Conservation (phyloP, 1,140 invertebrate genomes). For the Coelopa frigida region DNA sequence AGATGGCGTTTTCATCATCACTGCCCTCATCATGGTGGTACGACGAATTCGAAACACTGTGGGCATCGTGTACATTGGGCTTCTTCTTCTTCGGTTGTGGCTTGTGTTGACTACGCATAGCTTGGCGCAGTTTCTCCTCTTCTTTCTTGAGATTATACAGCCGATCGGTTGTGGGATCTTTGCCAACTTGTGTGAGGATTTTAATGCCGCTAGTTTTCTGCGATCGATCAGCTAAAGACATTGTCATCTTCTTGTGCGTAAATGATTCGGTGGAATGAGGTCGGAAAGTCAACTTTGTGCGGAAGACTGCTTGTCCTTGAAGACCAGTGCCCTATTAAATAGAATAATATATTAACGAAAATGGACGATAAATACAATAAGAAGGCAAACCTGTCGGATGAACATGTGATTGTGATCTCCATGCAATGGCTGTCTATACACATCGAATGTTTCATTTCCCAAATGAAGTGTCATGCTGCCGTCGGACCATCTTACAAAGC, state of each 20-base stretch:
- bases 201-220: slow-evolving; percentile 95
- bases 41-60: slow-evolving; percentile 37
- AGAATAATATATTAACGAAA: background rate
- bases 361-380: no score
- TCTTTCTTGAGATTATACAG: slow-evolving; percentile 90
- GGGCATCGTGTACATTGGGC: slow-evolving; percentile 52
- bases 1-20: slow-evolving; percentile 86
- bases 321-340: slow-evolving; percentile 75
- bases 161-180: slow-evolving; percentile 88
- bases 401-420: slow-evolving; percentile 93
- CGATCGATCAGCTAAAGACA: slow-evolving; percentile 94
- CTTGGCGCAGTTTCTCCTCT: slow-evolving; percentile 83
- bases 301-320: slow-evolving; percentile 94
- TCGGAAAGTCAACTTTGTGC: slow-evolving; percentile 93
- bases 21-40: slow-evolving; percentile 69
- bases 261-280: slow-evolving; percentile 97
- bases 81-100: slow-evolving; percentile 55
- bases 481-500: slow-evolving; percentile 95
- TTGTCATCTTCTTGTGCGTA: slow-evolving; percentile 97
- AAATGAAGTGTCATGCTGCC: slow-evolving; percentile 96
- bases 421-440: slow-evolving; percentile 83
- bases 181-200: slow-evolving; percentile 87
- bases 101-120: slow-evolving; percentile 61
- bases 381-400: slow-evolving; percentile 70
- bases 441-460: slow-evolving; percentile 96